Evolutionary conservation across 2,797 vertebrate genomes (phyloP), one percentile per base, ranked within the genome.

Genomic region (Hafferia zeledoni): DNA sequence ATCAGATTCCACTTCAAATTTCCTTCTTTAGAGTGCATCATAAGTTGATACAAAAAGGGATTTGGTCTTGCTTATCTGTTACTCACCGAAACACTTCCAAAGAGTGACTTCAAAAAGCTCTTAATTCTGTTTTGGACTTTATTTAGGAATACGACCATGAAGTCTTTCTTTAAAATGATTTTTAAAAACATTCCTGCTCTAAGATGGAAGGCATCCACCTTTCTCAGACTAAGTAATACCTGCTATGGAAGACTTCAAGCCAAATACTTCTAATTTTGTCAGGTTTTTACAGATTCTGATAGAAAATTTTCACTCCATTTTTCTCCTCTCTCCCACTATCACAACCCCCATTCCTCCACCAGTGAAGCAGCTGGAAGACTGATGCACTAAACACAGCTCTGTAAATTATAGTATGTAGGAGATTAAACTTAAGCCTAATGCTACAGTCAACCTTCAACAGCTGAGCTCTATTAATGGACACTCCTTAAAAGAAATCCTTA

Each of bases 361-460:
- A 93, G 61, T 17, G 65, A 95, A 96, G 93, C 77, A 88, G 92
- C 76, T 81, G 44, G 93, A 93, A 53, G 31, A 85, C 87, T 22
- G 55, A 93, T 79, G 93, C 83, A 87, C 84, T 93, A 59, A 91
- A 89, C 59, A 44, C 72, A 37, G 90, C 20, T 90, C 92, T 95
- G 93, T 97, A 97, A 97, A 97, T 97, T 94, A 97, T 16, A 76
- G 94, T 76, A 94, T 44, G 89, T 65, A 97, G 93, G 95, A 97
- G 97, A 97, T 97, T 97, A 97, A 97, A 97, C 89, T 96, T 97
- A 97, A 97, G 94, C 95, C 96, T 97, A 97, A 97, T 95, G 89
- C 95, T 95, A 93, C 89, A 97, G 93, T 94, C 95, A 96, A 93
- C 96, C 93, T 97, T 93, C 96, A 96, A 97, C 96, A 98, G 97